Evolutionary conservation across 2,797 vertebrate species (phyloP).

Genomic region (Galaxias olidus): DNA sequence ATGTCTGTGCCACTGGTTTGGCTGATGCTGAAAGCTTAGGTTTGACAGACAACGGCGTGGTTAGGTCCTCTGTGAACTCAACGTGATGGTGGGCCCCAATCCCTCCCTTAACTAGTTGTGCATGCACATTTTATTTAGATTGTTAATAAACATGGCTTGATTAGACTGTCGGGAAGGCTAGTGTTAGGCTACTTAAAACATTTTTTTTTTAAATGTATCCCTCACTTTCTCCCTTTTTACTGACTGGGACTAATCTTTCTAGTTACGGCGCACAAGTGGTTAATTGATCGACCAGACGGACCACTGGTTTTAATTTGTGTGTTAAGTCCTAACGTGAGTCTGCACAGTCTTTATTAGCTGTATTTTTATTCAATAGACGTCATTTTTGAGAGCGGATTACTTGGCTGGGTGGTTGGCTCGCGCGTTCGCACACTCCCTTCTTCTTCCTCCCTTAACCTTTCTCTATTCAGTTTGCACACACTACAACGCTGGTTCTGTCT

Average conservation of each 20-base stretch:
- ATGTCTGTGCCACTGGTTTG: constrained; percentile 52
- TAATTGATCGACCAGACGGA: too few relatives aligned
- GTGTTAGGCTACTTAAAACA: too few relatives aligned
- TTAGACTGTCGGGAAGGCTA: too few relatives aligned
- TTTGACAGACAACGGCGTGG: constrained; percentile 5
- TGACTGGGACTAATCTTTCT: too few relatives aligned
- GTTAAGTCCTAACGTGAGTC: constrained; percentile 3
- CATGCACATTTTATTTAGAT: too few relatives aligned
- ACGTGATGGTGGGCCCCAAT: too few relatives aligned
- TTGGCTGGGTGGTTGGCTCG: constrained; percentile 50
- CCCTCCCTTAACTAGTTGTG: too few relatives aligned
- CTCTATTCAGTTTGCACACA: constrained; percentile 12
- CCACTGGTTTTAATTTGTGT: not conserved
- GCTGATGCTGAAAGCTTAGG: constrained; percentile 32
- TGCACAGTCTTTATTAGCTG: constrained; percentile 42
- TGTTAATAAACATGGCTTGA: too few relatives aligned
- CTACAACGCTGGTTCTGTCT: constrained; percentile 20
- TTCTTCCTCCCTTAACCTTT: constrained; percentile 23
- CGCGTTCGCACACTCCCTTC: constrained; percentile 44
- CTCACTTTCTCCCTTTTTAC: too few relatives aligned
- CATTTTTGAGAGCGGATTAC: constrained; percentile 74
- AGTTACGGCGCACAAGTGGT: too few relatives aligned
- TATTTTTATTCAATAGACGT: constrained; percentile 72
- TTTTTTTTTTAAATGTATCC: too few relatives aligned
- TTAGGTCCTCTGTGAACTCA: too few relatives aligned